Evolutionary conservation across 2,888 invertebrate genomes (phyloP).

Genomic region (Ophion ventricosus): DNA sequence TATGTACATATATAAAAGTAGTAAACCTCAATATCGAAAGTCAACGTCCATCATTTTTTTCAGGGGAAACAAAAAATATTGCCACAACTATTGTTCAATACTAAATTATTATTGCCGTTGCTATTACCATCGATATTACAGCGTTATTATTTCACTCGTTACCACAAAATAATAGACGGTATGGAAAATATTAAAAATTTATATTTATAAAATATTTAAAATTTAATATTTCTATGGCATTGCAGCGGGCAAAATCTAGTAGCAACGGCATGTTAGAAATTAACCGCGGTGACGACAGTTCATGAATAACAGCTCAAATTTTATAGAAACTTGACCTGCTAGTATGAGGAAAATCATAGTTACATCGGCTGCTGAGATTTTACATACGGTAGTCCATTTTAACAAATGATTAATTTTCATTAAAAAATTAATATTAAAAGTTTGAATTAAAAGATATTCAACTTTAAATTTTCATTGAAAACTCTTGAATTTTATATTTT

Average conservation of each 20-base stretch:
- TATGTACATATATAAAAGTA: background rate
- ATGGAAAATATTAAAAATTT: no score
- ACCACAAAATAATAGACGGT: no score
- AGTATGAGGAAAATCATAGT: no score
- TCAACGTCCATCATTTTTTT: background rate
- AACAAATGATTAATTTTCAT: no score
- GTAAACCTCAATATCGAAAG: constrained; percentile 27
- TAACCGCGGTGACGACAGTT: background rate
- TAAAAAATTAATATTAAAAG: no score
- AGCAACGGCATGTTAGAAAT: background rate
- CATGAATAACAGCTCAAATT: background rate
- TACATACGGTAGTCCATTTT: no score
- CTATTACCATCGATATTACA: no score
- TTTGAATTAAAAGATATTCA: no score
- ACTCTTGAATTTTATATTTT: no score
- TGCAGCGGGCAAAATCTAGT: background rate
- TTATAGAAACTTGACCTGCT: no score
- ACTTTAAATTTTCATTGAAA: no score
- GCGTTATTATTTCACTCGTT: background rate
- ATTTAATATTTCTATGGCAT: background rate
- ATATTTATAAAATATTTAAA: no score
- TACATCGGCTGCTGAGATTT: background rate
- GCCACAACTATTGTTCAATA: background rate
- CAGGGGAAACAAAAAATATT: background rate
- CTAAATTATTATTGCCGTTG: background rate